Evolutionary conservation across 1,140 invertebrate genomes (phyloP).

Genomic region (Tetramorium simillimum): DNA sequence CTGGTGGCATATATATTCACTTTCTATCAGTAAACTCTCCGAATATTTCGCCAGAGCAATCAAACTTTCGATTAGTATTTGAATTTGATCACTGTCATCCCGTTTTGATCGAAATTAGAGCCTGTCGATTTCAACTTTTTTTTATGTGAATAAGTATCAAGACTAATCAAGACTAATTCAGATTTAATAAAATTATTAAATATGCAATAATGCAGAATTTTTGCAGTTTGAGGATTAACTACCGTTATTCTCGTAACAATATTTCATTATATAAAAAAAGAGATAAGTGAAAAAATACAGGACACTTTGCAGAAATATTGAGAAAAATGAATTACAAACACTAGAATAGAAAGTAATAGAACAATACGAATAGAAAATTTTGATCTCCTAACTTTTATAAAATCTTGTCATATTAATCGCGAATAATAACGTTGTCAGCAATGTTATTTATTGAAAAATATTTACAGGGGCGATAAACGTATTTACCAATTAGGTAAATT

Average conservation of each 20-base stretch:
- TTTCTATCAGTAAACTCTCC: background rate
- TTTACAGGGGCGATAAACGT: background rate
- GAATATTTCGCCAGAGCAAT: background rate
- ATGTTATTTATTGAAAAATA: background rate
- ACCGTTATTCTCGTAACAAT: background rate
- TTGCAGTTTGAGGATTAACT: background rate
- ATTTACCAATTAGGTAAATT: background rate
- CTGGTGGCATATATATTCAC: background rate
- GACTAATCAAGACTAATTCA: background rate
- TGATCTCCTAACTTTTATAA: background rate
- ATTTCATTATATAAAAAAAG: background rate
- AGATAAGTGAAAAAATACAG: background rate
- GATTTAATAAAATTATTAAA: background rate
- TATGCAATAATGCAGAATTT: background rate
- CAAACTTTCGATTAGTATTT: slow-evolving; percentile 5
- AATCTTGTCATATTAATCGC: background rate
- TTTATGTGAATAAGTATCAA: background rate
- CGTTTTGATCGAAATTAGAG: slow-evolving; percentile 44
- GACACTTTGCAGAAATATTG: background rate
- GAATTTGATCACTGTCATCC: background rate
- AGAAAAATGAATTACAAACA: background rate
- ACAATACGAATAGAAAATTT: background rate
- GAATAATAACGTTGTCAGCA: background rate
- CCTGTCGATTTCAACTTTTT: slow-evolving; percentile 28
- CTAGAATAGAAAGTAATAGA: background rate